Evolutionary conservation across 2,113 vertebrate genomes (phyloP).

Genomic region (Junco hyemalis): DNA sequence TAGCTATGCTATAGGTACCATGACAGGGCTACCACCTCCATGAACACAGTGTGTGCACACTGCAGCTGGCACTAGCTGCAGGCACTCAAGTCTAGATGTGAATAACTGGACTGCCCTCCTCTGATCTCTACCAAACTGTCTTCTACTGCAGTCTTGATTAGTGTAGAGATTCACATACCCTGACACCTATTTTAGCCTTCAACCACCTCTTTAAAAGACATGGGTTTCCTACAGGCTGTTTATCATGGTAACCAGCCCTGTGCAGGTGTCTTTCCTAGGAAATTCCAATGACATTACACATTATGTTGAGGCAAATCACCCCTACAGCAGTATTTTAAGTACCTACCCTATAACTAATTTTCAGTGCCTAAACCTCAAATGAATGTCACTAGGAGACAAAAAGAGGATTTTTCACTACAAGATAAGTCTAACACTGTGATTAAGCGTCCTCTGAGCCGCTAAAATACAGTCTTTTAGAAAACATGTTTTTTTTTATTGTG

Average conservation of each 20-base stretch:
- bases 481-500: accelerated
- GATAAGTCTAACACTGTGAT: background rate
- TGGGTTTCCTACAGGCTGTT: background rate
- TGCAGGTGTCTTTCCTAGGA: background rate
- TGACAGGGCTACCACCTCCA: background rate
- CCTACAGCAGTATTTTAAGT: background rate
- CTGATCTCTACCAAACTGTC: background rate
- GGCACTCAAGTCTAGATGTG: background rate
- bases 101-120: background rate
- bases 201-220: background rate
- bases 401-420: background rate
- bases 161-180: background rate
- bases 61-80: background rate
- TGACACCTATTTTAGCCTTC: background rate
- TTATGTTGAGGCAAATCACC: background rate
- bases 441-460: background rate
- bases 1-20: background rate
- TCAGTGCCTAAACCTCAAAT: background rate
- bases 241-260: background rate
- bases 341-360: background rate
- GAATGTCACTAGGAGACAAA: background rate
- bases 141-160: background rate
- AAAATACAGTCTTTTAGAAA: background rate
- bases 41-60: background rate
- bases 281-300: background rate